Percentiles rank a stretch among this genome's conserved stretches.
Evolutionary conservation across 1,140 invertebrate species (phyloP).

Genomic region (Adelges cooleyi): DNA sequence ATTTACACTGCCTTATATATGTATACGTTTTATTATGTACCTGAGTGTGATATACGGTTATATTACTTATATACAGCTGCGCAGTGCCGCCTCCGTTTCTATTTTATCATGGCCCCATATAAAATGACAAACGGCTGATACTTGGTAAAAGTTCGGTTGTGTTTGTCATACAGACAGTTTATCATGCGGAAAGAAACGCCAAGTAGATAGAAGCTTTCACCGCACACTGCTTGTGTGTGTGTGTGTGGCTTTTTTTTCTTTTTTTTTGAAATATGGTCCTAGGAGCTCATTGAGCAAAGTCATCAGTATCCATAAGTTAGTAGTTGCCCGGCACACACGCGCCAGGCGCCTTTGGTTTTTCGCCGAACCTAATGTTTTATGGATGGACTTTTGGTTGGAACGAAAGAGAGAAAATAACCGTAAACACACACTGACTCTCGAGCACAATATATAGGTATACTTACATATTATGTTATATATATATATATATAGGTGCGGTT

Average conservation of each 20-base stretch:
- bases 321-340: conserved; percentile 8
- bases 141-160: conserved; percentile 12
- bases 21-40: too few relatives aligned
- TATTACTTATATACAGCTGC: too few relatives aligned
- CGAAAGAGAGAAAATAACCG: conserved; percentile 22
- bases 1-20: too few relatives aligned
- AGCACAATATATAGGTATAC: not conserved
- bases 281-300: conserved; percentile 32
- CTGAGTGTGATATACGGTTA: too few relatives aligned
- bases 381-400: conserved; percentile 28
- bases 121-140: conserved; percentile 11
- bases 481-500: conserved; percentile 14
- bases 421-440: not conserved
- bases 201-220: conserved; percentile 25
- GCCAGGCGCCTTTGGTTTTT: not conserved
- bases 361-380: conserved; percentile 33
- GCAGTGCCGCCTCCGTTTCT: not conserved
- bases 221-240: not conserved
- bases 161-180: conserved; percentile 22
- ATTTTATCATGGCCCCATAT: conserved; percentile 24
- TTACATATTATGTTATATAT: conserved; percentile 1
- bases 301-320: conserved; percentile 34
- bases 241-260: not conserved
- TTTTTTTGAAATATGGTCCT: conserved; percentile 24
- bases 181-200: conserved; percentile 23